These are phyloP conservation scores for Orthosia cruda DNA, from an alignment of 2,888 invertebrate species.

Conservation along the genomic window DNA sequence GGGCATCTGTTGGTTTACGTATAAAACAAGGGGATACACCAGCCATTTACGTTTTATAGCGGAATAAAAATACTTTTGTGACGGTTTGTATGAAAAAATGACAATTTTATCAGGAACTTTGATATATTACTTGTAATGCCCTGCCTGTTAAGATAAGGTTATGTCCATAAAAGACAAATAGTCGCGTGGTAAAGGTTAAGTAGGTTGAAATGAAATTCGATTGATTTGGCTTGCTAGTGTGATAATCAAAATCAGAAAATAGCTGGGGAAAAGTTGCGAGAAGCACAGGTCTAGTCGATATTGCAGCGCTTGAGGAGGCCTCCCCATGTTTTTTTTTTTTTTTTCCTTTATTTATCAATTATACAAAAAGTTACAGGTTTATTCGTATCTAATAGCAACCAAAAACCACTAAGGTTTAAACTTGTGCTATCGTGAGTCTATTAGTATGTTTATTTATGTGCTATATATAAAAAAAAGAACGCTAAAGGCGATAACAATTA, in stretches of 20 bases:
- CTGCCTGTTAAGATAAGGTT: background rate
- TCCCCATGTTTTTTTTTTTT: no score
- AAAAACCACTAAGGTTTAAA: no score
- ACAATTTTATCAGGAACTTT: constrained; percentile 41
- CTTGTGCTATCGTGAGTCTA: no score
- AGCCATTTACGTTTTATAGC: constrained; percentile 62
- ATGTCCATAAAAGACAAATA: constrained; percentile 25
- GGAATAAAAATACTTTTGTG: constrained; percentile 59
- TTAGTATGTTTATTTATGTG: no score
- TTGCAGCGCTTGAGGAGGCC: no score
- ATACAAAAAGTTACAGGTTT: no score
- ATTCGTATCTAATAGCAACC: no score
- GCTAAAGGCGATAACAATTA: no score
- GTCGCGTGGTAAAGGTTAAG: background rate
- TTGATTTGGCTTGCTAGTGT: background rate
- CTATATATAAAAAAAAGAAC: no score
- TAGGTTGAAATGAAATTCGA: background rate
- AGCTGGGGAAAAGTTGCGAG: background rate
- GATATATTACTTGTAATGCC: constrained; percentile 23
- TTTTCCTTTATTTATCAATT: no score
- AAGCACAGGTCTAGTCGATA: no score
- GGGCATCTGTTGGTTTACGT: constrained; percentile 56
- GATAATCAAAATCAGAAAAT: background rate
- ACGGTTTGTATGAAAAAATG: constrained; percentile 29
- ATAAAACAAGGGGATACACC: constrained; percentile 59